Evolutionary conservation across 2,113 vertebrate species (phyloP).

Genomic region (Myocastor coypus): DNA sequence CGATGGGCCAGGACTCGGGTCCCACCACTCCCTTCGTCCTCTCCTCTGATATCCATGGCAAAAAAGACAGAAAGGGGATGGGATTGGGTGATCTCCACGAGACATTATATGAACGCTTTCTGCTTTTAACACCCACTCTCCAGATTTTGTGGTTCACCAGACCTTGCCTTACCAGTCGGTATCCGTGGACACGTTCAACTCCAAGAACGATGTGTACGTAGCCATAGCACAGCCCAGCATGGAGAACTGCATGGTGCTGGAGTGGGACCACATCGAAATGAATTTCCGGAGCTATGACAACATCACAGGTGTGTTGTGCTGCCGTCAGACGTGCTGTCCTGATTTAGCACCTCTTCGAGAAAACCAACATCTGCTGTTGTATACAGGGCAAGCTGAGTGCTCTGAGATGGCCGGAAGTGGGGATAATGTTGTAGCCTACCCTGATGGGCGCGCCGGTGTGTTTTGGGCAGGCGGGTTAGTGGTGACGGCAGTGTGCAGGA

Average conservation of each 20-base stretch:
- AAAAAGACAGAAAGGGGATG: neutral
- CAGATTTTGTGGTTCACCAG: conserved; percentile 97
- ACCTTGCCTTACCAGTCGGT: conserved; percentile 94
- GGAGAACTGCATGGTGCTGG: conserved; percentile 97
- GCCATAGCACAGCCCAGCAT: conserved; percentile 96
- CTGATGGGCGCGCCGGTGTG: neutral
- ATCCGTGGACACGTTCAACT: conserved; percentile 96
- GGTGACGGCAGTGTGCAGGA: neutral
- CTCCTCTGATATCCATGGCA: neutral
- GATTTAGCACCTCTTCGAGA: neutral
- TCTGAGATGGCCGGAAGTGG: neutral
- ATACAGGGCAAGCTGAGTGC: neutral
- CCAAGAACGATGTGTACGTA: conserved; percentile 97
- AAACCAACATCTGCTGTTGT: neutral
- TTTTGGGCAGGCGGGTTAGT: neutral
- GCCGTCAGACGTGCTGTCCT: neutral
- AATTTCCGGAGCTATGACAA: conserved; percentile 99
- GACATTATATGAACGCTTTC: conserved; percentile 24
- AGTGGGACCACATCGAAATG: conserved; percentile 99
- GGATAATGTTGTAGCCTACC: neutral
- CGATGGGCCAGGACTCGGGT: rapidly evolving
- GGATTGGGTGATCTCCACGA: neutral
- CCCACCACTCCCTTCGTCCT: too few relatives aligned
- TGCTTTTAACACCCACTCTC: conserved; percentile 71
- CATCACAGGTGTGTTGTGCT: conserved; percentile 93